These are phyloP conservation scores for Embidobia sp. DNA, from an alignment of 2,888 invertebrate species.

Conservation along the genomic window DNA sequence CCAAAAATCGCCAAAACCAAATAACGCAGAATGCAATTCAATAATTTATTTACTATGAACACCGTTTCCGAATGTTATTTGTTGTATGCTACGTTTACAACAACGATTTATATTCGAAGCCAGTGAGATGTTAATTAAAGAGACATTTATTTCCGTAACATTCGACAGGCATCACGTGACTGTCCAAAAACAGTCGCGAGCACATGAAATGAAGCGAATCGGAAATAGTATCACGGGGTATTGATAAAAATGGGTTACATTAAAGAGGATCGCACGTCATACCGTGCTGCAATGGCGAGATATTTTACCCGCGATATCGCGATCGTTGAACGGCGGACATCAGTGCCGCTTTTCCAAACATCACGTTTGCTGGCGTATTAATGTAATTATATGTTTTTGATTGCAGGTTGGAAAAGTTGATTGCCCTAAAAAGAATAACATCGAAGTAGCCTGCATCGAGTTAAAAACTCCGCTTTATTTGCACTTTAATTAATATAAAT, in stretches of 20 bases:
- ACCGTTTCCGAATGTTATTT: too few species aligned
- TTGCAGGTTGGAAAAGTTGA: background rate
- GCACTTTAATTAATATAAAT: too few species aligned
- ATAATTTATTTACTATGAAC: too few species aligned
- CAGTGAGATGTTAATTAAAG: too few species aligned
- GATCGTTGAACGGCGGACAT: slow-evolving; percentile 30
- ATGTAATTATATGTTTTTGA: slow-evolving; percentile 37
- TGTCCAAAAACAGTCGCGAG: slow-evolving; percentile 16
- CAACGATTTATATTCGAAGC: too few species aligned
- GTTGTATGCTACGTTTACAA: too few species aligned
- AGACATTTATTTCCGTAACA: background rate
- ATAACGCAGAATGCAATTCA: too few species aligned
- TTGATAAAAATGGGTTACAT: slow-evolving; percentile 57
- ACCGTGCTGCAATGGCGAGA: slow-evolving; percentile 23
- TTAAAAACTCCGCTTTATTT: too few species aligned
- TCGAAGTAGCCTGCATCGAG: background rate
- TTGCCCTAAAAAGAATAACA: too few species aligned
- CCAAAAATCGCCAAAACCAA: too few species aligned
- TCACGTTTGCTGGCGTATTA: slow-evolving; percentile 19
- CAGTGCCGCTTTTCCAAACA: slow-evolving; percentile 38
- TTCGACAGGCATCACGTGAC: background rate
- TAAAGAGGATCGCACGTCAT: slow-evolving; percentile 55
- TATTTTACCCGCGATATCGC: slow-evolving; percentile 34
- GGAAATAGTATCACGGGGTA: slow-evolving; percentile 29
- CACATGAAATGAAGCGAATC: slow-evolving; percentile 8